Percentiles rank a stretch among this genome's conserved stretches.
Evolutionary conservation across 2,797 vertebrate genomes (phyloP).

Genomic region (Rhinogobio ventralis): DNA sequence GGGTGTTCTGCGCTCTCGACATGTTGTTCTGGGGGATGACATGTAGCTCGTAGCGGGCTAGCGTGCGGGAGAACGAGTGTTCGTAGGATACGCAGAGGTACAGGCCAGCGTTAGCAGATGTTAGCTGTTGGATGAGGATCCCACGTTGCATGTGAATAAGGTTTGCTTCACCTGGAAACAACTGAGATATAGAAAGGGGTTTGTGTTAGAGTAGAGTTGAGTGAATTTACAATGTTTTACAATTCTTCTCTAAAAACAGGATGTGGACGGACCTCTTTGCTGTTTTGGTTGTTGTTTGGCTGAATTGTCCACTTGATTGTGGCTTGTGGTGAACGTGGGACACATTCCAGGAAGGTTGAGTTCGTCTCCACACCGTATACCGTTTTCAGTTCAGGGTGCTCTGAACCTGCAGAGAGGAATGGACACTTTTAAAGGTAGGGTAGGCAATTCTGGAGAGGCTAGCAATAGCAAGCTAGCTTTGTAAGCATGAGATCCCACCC

Average conservation of each 20-base stretch:
- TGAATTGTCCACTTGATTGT: constrained; percentile 75
- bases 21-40: constrained; percentile 74
- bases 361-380: constrained; percentile 86
- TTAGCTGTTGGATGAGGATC: constrained; percentile 79
- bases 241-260: not conserved
- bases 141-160: constrained; percentile 76
- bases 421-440: not conserved
- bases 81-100: constrained; percentile 80
- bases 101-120: constrained; percentile 69
- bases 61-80: constrained; percentile 74
- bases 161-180: constrained; percentile 64
- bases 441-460: not conserved
- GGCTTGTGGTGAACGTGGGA: constrained; percentile 73
- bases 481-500: not conserved
- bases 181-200: constrained; percentile 61
- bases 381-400: constrained; percentile 69
- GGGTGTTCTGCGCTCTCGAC: constrained; percentile 44
- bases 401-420: constrained; percentile 58
- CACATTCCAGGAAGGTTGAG: constrained; percentile 85
- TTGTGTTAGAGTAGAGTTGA: not conserved
- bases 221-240: not conserved
- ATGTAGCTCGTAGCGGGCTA: constrained; percentile 78
- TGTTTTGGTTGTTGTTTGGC: constrained; percentile 56
- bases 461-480: not conserved
- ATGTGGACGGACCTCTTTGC: constrained; percentile 70